Evolutionary conservation across 2,113 vertebrate species (phyloP).

Genomic region (Catharus minimus): DNA sequence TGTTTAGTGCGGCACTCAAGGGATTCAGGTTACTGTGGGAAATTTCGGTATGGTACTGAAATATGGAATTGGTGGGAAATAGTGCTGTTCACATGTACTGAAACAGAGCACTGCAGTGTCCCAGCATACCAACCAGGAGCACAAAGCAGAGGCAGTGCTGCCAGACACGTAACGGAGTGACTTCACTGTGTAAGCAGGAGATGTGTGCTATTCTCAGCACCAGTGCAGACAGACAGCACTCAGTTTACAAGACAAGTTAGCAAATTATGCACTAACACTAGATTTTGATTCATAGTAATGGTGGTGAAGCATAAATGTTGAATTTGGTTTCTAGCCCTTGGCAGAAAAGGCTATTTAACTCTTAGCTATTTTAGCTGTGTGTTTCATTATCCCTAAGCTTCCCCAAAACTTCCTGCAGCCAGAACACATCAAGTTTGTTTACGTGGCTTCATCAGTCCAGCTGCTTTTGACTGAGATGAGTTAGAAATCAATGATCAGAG

Average conservation of each 20-base stretch:
- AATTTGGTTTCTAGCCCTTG: background rate
- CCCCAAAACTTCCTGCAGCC: background rate
- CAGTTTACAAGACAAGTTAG: background rate
- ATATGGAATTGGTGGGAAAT: background rate
- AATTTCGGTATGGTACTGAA: background rate
- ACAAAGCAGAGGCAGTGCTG: conserved; percentile 27
- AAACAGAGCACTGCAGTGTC: background rate
- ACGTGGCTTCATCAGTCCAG: background rate
- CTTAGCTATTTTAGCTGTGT: background rate
- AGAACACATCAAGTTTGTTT: background rate
- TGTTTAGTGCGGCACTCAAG: background rate
- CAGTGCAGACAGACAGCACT: background rate
- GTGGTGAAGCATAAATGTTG: background rate
- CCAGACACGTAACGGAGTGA: conserved; percentile 39
- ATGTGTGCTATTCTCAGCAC: conserved; percentile 35
- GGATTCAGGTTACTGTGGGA: conserved; percentile 22
- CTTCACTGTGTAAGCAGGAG: conserved; percentile 36
- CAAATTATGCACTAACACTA: background rate
- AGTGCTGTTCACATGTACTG: background rate
- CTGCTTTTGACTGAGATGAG: background rate
- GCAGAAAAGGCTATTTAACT: background rate
- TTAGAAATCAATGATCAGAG: background rate
- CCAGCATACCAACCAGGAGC: background rate
- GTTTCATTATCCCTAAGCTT: background rate
- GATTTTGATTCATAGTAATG: background rate